Percentiles rank a stretch among this genome's conserved stretches.
phyloP scores from a whole-genome alignment of 2,888 invertebrate genomes.

The Parasteatoda lunata region DNA sequence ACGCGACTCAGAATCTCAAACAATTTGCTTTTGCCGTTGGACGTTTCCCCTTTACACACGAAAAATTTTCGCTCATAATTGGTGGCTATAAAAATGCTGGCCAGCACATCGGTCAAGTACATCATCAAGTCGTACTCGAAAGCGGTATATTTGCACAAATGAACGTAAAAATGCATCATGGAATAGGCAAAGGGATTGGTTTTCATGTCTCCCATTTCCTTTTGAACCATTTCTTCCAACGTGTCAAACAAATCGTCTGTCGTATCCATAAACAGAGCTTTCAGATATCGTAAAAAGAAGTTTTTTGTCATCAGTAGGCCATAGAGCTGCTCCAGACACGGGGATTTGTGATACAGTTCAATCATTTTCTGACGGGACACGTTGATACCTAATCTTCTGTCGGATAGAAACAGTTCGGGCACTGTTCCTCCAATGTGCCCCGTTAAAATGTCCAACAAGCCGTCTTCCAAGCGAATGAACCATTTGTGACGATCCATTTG shows the following conservation, averaged over 20 bases:
- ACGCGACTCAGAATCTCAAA: constrained; percentile 16
- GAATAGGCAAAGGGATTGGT: background rate
- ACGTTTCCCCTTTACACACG: constrained; percentile 21
- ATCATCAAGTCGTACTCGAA: constrained; percentile 29
- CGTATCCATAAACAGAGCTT: background rate
- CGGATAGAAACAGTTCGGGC: constrained; percentile 30
- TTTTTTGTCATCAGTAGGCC: background rate
- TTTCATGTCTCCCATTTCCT: background rate
- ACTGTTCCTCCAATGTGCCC: constrained; percentile 41
- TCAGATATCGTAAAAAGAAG: constrained; percentile 28
- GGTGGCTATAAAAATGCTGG: constrained; percentile 39
- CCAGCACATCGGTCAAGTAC: constrained; percentile 32
- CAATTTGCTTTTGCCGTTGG: constrained; percentile 40
- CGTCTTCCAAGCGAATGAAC: constrained; percentile 13
- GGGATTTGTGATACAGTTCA: background rate
- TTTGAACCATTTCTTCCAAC: background rate
- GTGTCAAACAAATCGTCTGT: constrained; percentile 16
- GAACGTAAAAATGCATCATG: constrained; percentile 27
- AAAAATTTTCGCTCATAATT: constrained; percentile 47
- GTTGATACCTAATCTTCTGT: constrained; percentile 4
- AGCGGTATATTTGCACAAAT: constrained; percentile 12
- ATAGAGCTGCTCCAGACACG: background rate
- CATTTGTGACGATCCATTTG: constrained; percentile 45
- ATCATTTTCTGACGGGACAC: background rate
- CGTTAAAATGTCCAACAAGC: constrained; percentile 23